A percentile compares a stretch with the other conserved stretches of the same genome.
Conservation (phyloP, 2,113 vertebrate species). For the Amblyornis subalaris region DNA sequence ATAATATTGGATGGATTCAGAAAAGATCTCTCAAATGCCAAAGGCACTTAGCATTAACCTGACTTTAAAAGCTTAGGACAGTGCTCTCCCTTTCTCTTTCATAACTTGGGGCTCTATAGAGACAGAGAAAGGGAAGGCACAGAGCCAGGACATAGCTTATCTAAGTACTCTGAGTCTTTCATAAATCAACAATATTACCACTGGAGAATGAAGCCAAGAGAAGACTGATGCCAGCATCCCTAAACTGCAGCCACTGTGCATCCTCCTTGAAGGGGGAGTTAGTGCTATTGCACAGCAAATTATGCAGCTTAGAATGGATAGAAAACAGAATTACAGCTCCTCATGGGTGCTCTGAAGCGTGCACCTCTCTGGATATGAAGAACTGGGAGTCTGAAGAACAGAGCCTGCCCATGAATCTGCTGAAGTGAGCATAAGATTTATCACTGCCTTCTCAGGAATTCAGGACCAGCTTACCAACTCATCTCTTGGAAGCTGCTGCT, state of each 20-base stretch:
- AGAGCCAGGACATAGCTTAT: slow-evolving; percentile 32
- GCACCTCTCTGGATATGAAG: not conserved
- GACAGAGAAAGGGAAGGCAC: not conserved
- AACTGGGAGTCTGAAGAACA: not conserved
- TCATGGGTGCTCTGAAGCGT: not conserved
- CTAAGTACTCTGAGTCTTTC: slow-evolving; percentile 7
- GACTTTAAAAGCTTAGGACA: not conserved
- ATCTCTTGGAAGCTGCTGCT: not conserved
- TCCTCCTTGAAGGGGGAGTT: not conserved
- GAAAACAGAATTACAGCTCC: not conserved
- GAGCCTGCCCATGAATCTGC: not conserved
- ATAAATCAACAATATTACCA: slow-evolving; percentile 31
- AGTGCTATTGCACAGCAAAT: not conserved
- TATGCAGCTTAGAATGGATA: not conserved
- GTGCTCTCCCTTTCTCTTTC: not conserved
- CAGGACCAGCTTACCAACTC: not conserved
- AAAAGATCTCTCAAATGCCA: not conserved
- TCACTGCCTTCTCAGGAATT: not conserved
- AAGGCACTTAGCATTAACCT: not conserved
- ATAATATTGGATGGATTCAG: not conserved
- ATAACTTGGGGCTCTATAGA: not conserved
- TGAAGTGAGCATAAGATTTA: not conserved
- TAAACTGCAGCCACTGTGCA: not conserved
- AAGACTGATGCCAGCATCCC: not conserved
- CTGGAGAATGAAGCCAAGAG: not conserved